Conservation (phyloP, 1,140 invertebrate species). For the Rhagoletis zephyria region DNA sequence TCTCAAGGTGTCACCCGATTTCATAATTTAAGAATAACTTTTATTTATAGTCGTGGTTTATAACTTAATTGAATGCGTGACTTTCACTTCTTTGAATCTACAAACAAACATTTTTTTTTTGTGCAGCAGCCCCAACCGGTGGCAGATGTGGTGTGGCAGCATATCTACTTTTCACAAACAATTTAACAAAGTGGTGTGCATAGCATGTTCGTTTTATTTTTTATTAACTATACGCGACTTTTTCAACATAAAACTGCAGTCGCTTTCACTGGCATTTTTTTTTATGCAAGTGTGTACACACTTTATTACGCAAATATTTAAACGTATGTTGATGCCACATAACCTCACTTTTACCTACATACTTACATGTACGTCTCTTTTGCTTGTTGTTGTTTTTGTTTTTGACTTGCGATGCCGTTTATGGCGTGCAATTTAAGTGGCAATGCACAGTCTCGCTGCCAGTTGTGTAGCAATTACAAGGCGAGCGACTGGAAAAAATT, state of each 20-base stretch:
- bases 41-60: not conserved
- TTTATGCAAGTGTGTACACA: not conserved
- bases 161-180: conserved; percentile 32
- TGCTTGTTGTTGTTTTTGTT: not conserved
- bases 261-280: not conserved
- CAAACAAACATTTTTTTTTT: not conserved
- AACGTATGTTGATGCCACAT: no score
- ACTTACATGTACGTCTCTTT: not conserved
- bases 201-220: not conserved
- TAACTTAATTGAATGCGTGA: not conserved
- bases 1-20: no score
- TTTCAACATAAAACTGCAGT: not conserved
- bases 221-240: not conserved
- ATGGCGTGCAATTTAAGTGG: conserved; percentile 13
- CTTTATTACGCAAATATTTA: conserved; percentile 1
- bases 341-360: not conserved
- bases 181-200: conserved; percentile 39
- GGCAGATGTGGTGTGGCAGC: not conserved
- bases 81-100: not conserved
- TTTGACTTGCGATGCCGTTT: not conserved
- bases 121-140: not conserved
- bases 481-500: conserved; percentile 18
- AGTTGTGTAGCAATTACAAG: conserved; percentile 42
- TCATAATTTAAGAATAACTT: no score
- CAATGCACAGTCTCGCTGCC: not conserved